Percentiles rank a stretch among this genome's conserved stretches.
These are phyloP conservation scores for Sarcophaga rosellei DNA, from an alignment of 2,888 invertebrate genomes.

Conservation along the genomic window DNA sequence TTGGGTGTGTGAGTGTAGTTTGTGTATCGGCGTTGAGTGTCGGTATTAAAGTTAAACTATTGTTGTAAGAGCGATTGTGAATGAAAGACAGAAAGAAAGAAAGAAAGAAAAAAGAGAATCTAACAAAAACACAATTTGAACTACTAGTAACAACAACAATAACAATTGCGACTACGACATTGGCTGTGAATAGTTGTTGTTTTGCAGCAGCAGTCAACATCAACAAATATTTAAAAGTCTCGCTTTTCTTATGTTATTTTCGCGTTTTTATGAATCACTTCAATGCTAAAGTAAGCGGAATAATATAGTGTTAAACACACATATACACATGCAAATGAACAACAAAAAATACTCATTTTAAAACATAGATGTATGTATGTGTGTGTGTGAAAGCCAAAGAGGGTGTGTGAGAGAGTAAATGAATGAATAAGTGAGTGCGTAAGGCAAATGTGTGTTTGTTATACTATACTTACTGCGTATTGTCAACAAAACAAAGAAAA, in stretches of 20 bases:
- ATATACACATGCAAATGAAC: neutral
- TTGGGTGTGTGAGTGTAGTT: neutral
- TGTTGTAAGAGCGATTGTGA: conserved; percentile 11
- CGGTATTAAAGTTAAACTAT: conserved; percentile 24
- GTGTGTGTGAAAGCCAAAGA: neutral
- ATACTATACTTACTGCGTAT: neutral
- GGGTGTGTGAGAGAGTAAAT: neutral
- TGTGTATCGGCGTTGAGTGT: conserved; percentile 16
- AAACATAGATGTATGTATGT: neutral
- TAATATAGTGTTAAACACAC: conserved; percentile 56
- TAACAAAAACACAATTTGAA: conserved; percentile 26
- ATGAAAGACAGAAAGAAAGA: conserved; percentile 23
- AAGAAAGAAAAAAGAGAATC: neutral
- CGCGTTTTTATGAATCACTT: conserved; percentile 58
- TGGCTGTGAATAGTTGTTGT: neutral
- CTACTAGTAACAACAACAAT: neutral
- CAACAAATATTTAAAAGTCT: conserved; percentile 58
- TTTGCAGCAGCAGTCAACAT: conserved; percentile 1
- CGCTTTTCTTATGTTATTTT: conserved; percentile 35
- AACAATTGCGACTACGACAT: neutral
- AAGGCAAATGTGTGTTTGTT: neutral
- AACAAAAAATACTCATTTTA: neutral
- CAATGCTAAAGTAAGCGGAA: conserved; percentile 59
- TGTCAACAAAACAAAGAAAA: conserved; percentile 22
- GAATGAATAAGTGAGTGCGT: neutral